Base-by-base conservation (phyloP, 2,113 vertebrate species). In the Garra rufa region DNA sequence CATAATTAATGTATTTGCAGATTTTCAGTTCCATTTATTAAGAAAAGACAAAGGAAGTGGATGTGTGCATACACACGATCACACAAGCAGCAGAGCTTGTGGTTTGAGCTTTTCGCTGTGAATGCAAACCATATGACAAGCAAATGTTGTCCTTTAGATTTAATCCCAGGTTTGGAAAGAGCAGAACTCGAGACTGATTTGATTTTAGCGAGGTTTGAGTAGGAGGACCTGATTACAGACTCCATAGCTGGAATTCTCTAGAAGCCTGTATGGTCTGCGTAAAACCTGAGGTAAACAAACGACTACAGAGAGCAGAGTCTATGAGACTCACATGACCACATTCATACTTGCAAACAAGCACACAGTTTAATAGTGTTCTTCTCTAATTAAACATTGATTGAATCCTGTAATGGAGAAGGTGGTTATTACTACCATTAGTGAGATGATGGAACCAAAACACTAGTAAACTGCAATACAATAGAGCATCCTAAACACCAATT, bases 391-490 rank as follows among this genome's bases (percentile, higher is more conserved):
- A 41, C 30, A 57, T 41, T 78, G 76, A 78, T 61, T 61, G 55
- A 7, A 61, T 41, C 21, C 55, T 17, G 34, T 61, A 78, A 78
- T 78, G 38, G 9, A 78, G 38, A 34, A 59, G 48, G 48, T 76
- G 74, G 48, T 38, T 76, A 76, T 76, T 76, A 76, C 19, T 57
- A 34, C 55, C 2, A 26, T 61, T 43, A 61, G 21, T 3, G 55
- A 78, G 55, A 76, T 55, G 74, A 55, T 41, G 30, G 19, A 78
- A 59, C 55, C 55, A 78, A 61, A 78, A 78, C 30, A 38, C 13
- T n/a, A 43, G 19, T 59, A 59, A 59, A 57, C 21, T 6, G 11
- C 34, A 44, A 61, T 24, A 57, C 34, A 78, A 61, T 19, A 78
- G 55, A 44, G 55, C 55, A 17, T 14, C 10, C 21, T 76, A 76